Conservation (phyloP, 2,888 invertebrate genomes). For the Plagodis dolabraria region DNA sequence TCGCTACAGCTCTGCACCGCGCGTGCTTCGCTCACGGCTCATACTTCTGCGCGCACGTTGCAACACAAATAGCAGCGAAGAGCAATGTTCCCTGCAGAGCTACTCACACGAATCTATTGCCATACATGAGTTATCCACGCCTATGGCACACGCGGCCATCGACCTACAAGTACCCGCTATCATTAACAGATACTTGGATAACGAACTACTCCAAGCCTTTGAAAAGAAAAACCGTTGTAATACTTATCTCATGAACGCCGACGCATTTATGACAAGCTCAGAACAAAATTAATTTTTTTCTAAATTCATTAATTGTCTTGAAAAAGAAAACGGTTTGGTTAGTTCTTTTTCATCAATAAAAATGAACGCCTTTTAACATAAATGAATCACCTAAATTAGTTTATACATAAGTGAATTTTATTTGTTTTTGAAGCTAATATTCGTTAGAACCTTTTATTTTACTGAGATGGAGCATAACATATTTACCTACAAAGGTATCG, state of each 20-base stretch:
- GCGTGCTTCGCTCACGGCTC: conserved; percentile 46
- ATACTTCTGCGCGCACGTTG: conserved; percentile 45
- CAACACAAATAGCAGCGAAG: not conserved
- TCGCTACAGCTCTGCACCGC: conserved; percentile 30
- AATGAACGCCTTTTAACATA: conserved; percentile 25
- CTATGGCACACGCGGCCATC: conserved; percentile 17
- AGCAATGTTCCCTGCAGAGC: conserved; percentile 14
- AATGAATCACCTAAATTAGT: no score
- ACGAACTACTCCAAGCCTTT: conserved; percentile 45
- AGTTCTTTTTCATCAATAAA: conserved; percentile 24
- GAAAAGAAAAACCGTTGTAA: conserved; percentile 55
- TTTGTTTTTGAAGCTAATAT: no score
- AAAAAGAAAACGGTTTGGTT: conserved; percentile 31
- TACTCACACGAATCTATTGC: conserved; percentile 18
- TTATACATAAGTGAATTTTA: no score
- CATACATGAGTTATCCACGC: conserved; percentile 43
- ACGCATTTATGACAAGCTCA: no score
- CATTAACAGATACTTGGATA: conserved; percentile 54
- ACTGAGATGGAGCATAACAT: no score
- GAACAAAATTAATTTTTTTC: no score
- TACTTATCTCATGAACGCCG: not conserved
- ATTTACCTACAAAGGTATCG: no score
- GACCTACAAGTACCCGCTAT: conserved; percentile 44
- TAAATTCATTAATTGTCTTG: no score
- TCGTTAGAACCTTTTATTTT: no score